Base-by-base conservation (phyloP, 2,113 vertebrate genomes). In the Astur gentilis region DNA sequence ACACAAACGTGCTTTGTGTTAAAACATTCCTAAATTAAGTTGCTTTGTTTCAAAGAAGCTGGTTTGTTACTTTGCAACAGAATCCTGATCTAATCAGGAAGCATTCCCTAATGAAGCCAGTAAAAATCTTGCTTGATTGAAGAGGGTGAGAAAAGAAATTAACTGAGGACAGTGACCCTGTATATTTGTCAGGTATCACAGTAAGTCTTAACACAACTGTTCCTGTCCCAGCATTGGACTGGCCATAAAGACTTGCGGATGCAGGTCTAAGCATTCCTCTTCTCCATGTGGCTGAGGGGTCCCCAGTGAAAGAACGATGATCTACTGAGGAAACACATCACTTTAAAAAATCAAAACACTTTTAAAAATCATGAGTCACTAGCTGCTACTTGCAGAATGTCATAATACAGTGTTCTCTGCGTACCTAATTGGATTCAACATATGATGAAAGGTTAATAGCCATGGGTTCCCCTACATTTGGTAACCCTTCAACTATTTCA, bases 151-250 rank as follows among this genome's bases (percentile, higher is more conserved):
- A 81, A 70, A 72, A 77, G 13, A 67, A 77, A 79, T 69, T 31
- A 67, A 40, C 31, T 36, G 36, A 83, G 29, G 52, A 79, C 6
- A 64, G n/a, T 55, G 38, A 75, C n/a, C 32, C 7, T 61, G 4
- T 47, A 4, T 69, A 32, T 83, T 83, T 91, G 23, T 81, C 58
- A 73, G 42, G 11, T 73, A 61, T 42, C 55, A 64, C 13, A 22
- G 18, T 88, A 11, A 38, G 10, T 54, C 64, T 66, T 87, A 79
- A 70, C 0, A 0, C 7, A 13, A 52, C 65, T 1, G 0, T 32
- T 72, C 45, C 52, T 50, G 31, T 42, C 40, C 69, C 44, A 69
- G 67, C 49, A 61, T 61, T 10, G 20, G 23, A 47, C 52, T 19
- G 50, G 69, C 27, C 40, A 70, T 36, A 64, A 40, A 79, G 14